A percentile compares a stretch with the other conserved stretches of the same genome.
These are phyloP conservation scores for Rapana venosa DNA, from an alignment of 2,888 invertebrate genomes.

Conservation along the genomic window DNA sequence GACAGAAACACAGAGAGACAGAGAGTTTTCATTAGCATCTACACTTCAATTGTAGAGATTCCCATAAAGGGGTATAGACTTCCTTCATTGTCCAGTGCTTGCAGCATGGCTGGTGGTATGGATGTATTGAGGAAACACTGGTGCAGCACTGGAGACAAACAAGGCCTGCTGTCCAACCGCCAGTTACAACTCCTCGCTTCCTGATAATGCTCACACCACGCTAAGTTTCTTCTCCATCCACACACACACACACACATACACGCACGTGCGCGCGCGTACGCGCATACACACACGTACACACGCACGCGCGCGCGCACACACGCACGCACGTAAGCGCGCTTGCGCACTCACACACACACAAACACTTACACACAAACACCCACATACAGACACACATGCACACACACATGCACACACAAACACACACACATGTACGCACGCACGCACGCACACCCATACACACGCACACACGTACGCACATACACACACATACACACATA, in stretches of 20 bases:
- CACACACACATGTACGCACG: not conserved
- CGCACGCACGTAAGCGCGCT: not conserved
- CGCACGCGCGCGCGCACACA: not conserved
- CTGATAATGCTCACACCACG: too few relatives aligned
- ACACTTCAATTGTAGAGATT: not conserved
- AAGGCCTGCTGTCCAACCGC: too few relatives aligned
- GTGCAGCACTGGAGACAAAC: too few relatives aligned
- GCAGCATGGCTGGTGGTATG: not conserved
- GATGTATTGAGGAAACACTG: too few relatives aligned
- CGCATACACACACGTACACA: not conserved
- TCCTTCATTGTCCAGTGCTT: not conserved
- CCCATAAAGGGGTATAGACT: not conserved
- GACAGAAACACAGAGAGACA: not conserved
- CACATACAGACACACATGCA: not conserved
- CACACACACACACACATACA: not conserved
- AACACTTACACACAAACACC: not conserved
- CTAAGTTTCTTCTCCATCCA: not conserved
- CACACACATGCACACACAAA: slow-evolving; percentile 13
- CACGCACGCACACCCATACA: not conserved
- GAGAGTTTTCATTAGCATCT: not conserved
- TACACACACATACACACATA: not conserved
- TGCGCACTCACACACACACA: not conserved
- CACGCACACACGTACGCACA: not conserved
- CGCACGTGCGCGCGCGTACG: not conserved
- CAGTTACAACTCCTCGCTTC: too few relatives aligned